Base-by-base conservation (phyloP, 2,113 vertebrate species). In the Stomatorhinus ivindoensis region DNA sequence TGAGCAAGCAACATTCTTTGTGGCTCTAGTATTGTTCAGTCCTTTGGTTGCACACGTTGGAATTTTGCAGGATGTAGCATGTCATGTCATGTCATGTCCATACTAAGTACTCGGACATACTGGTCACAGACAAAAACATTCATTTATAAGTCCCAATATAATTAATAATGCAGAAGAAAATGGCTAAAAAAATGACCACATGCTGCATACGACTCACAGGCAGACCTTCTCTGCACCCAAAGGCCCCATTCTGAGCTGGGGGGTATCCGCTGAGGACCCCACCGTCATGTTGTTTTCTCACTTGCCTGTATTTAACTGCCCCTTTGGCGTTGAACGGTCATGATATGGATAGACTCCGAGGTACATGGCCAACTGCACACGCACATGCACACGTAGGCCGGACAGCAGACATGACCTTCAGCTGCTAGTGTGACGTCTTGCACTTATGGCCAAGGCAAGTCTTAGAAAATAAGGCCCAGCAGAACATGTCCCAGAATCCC, bases 331-430 rank as follows among this genome's bases (percentile, higher is more conserved):
- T 86, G n/a, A 51, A 27, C n/a, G 1, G 47, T 86, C 47, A 86
- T 1, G 21, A 51, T n/a, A 11, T 0, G 80, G 39, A 9, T 44
- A 17, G 48, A 31, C n/a, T 86, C 11, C 0, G 3, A 53, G 84
- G 27, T 15, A 46, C 82, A 47, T 21, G 8, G 39, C 82, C 82
- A 11, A 5, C 21, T 47, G 80, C 47, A 39, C 5, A 5, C 9
- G 39, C 47, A 24, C 13, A 50, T 27, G 9, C 47, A 80, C n/a
- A 50, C n/a, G 5, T 89, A 93, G 90, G 91, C 94, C 93, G 92
- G 92, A 90, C 5, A 46, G 87, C 88, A 90, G 93, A 82, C 89
- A 11, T 92, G 92, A 92, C 92, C 93, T 93, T 93, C 90, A 89
- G 92, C 87, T 90, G 88, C 89, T 91, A 92, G 11, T 0, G 90